Percentiles rank a stretch among this genome's conserved stretches.
phyloP scores from a whole-genome alignment of 2,113 vertebrate species.

The Syrrhaptes paradoxus region DNA sequence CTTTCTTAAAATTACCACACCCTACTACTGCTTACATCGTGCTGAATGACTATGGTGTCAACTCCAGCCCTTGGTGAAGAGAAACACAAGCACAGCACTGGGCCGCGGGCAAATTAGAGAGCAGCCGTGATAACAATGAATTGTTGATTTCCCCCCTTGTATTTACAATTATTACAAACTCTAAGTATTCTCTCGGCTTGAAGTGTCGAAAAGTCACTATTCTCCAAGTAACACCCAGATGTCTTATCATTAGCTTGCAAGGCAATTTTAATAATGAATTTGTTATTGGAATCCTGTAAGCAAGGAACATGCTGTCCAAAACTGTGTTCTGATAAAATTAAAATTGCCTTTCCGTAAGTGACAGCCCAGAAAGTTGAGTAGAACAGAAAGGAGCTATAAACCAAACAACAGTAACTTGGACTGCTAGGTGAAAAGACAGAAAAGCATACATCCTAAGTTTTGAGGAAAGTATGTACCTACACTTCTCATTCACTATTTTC shows the following conservation, averaged over 20 bases:
- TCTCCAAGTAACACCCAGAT: neutral
- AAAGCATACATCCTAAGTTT: neutral
- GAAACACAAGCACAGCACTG: neutral
- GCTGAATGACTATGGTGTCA: rapidly evolving
- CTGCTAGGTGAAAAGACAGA: neutral
- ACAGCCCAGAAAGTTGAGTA: neutral
- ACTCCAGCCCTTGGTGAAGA: neutral
- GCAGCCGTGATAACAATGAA: neutral
- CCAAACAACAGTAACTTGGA: neutral
- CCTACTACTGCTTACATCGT: neutral
- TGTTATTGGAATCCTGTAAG: neutral
- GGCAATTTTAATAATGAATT: neutral
- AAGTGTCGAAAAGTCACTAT: neutral
- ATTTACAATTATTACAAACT: neutral
- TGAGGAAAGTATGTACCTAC: neutral
- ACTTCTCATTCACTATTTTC: neutral
- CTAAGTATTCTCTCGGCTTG: neutral
- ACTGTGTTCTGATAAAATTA: neutral
- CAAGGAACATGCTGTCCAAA: neutral
- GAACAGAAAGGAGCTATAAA: neutral
- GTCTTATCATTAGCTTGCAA: neutral
- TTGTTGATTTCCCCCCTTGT: neutral
- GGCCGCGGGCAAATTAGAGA: neutral
- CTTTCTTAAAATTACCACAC: neutral
- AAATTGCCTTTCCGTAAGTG: neutral